These are phyloP conservation scores for Corythornis vintsioides DNA, from an alignment of 2,113 vertebrate species.

Conservation along the genomic window DNA sequence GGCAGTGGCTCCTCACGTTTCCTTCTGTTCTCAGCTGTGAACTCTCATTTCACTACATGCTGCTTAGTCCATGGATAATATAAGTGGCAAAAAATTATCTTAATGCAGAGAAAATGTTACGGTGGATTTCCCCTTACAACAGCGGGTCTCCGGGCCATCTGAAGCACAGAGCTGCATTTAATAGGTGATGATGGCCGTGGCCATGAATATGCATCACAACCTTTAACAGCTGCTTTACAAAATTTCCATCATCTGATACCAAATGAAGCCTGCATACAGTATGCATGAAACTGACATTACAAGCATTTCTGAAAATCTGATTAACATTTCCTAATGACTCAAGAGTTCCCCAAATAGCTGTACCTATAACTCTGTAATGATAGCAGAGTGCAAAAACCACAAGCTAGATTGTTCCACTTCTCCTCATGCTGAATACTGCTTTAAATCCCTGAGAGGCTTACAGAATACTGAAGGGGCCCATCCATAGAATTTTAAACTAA, in stretches of 20 bases:
- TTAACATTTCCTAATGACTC: constrained; percentile 34
- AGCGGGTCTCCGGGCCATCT: background rate
- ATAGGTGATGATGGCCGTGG: background rate
- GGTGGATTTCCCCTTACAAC: background rate
- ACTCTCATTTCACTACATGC: background rate
- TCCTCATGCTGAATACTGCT: background rate
- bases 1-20: background rate
- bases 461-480: background rate
- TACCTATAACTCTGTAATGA: background rate
- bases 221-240: constrained; percentile 41
- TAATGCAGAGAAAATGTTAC: background rate
- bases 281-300: background rate
- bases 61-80: background rate
- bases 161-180: background rate
- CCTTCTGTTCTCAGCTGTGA: background rate
- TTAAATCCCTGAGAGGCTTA: background rate
- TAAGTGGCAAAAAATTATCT: background rate
- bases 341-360: background rate
- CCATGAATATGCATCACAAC: constrained; percentile 53
- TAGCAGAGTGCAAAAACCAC: background rate
- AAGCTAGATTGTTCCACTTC: background rate
- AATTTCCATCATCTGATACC: background rate
- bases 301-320: constrained; percentile 32
- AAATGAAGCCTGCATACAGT: background rate
- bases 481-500: background rate